phyloP scores from a whole-genome alignment of 1,140 invertebrate genomes.

The Oedothorax gibbosus region DNA sequence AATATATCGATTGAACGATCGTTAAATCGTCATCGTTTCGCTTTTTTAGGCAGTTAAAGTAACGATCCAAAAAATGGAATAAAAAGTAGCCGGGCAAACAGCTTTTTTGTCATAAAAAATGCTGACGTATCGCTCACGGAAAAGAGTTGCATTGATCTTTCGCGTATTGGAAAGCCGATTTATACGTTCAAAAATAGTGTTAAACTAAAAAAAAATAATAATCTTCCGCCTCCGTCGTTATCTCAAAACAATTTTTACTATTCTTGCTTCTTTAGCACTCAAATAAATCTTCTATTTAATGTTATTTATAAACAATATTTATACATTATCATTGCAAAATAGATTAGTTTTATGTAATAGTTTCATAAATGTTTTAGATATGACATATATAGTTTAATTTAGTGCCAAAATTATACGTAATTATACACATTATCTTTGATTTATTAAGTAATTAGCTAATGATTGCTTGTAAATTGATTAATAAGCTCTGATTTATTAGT shows the following conservation, averaged over 20 bases:
- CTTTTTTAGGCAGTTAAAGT: slow-evolving; percentile 21
- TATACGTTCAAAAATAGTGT: slow-evolving; percentile 19
- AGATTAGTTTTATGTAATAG: no score
- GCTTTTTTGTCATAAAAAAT: slow-evolving; percentile 5
- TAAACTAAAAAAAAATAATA: slow-evolving; percentile 14
- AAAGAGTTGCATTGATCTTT: slow-evolving; percentile 11
- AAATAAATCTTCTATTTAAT: no score
- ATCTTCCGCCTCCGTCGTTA: neutral
- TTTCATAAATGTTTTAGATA: no score
- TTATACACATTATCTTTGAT: no score
- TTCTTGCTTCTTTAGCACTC: neutral
- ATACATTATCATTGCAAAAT: no score
- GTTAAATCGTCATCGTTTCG: slow-evolving; percentile 42
- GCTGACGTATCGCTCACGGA: slow-evolving; percentile 21
- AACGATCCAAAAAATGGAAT: neutral
- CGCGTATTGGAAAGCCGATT: slow-evolving; percentile 40
- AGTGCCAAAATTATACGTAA: no score
- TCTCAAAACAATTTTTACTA: slow-evolving; percentile 5
- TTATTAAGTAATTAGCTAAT: no score
- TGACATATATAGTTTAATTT: no score
- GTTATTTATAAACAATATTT: no score
- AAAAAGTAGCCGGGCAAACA: slow-evolving; percentile 34
- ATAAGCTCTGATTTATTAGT: no score
- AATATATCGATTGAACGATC: slow-evolving; percentile 45
- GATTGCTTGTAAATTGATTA: no score